Conservation (phyloP, 1,140 invertebrate genomes). For the Campoletis sonorensis region DNA sequence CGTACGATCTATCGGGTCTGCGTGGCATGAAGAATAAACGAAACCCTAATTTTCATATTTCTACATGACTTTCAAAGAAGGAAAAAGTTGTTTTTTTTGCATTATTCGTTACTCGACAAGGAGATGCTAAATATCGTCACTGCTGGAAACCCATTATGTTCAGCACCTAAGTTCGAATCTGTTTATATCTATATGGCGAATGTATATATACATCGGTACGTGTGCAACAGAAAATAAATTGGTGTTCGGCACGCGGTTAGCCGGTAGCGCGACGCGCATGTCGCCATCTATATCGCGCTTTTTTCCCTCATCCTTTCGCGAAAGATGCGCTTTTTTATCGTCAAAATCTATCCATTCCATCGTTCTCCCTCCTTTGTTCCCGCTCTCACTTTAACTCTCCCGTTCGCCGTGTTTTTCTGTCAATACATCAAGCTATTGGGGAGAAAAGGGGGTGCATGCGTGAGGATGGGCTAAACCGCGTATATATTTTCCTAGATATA, state of each 20-base stretch:
- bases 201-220: neutral
- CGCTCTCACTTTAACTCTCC: neutral
- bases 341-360: conserved; percentile 44
- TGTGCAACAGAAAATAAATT: neutral
- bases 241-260: conserved; percentile 10
- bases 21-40: neutral
- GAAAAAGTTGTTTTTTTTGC: too few relatives aligned
- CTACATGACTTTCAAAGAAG: neutral
- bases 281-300: conserved; percentile 17
- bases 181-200: neutral
- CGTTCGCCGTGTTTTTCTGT: neutral
- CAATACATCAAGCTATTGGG: neutral
- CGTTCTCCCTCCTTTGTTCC: neutral
- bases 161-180: neutral
- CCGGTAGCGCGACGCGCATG: conserved; percentile 8
- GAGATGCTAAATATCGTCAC: too few relatives aligned
- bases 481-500: neutral
- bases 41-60: neutral
- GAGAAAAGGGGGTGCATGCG: neutral
- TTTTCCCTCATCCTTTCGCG: neutral
- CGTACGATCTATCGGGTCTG: neutral
- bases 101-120: too few relatives aligned
- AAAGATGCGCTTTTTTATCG: neutral
- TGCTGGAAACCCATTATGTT: neutral
- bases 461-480: neutral